Base-by-base conservation (phyloP, 2,888 invertebrate genomes). In the Muscina levida region DNA sequence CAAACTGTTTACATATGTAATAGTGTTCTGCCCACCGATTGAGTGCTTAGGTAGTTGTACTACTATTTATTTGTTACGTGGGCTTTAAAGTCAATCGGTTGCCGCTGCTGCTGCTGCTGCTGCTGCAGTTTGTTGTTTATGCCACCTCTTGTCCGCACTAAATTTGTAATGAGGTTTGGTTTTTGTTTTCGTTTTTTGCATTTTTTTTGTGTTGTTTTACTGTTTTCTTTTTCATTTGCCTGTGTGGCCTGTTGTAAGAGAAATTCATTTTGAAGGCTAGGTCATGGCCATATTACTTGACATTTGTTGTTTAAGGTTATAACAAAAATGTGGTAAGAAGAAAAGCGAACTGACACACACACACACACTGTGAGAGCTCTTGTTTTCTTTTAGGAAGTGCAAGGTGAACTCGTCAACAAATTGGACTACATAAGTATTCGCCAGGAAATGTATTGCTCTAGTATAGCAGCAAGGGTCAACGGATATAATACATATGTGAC, bases 221-320 rank as follows among this genome's bases (percentile, higher is more conserved):
- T 10, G 17, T 51, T 13, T n/a, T 24, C 17, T 37, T 57, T 62
- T 19, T 19, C n/a, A 8, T 15, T 65, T 39, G 8, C 42, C 42
- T 13, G 11, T 67, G 42, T 67, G 3, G 19, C 13, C 13, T 67
- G 57, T 57, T 19, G 15, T 1, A 31, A 24, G 66, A 26, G 48
- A 37, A 31, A 51, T 46, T 48, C 17, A 13, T 39, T 53, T 75
- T 83, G 84, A 85, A 87, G 87, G 87, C 87, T 85, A 87, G 87
- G 87, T 87, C 88, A 87, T 85, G 88, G 87, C 56, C 80, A 85
- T 74, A 79, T 82, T 82, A 83, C 85, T 87, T 88, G 88, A 88
- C 87, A 88, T 87, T 87, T 86, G 67, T 76, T 71, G 31, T 31
- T 31, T 13, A 59, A 59, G 62, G 62, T 62, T 39, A 59, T 57